Evolutionary conservation across 2,113 vertebrate genomes (phyloP).

Genomic region (Chaenocephalus aceratus): DNA sequence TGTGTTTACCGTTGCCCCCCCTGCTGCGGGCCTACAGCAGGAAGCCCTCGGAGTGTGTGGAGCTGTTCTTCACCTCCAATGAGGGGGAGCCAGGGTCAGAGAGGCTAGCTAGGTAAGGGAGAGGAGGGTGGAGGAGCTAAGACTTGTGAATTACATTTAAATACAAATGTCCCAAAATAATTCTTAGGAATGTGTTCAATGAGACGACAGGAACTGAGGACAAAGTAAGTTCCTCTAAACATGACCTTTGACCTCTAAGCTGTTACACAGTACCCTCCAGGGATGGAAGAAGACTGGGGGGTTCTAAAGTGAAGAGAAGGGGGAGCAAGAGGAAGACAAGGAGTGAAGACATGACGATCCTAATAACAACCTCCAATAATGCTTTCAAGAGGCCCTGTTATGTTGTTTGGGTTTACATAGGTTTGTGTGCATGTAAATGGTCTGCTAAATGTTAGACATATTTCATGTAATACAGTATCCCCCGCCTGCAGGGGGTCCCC

Average conservation of each 20-base stretch:
- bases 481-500: no score
- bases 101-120: neutral
- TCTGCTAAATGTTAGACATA: no score
- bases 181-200: neutral
- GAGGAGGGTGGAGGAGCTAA: no score
- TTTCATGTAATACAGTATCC: no score
- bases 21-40: constrained; percentile 54
- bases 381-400: no score
- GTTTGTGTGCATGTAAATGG: no score
- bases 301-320: no score
- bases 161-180: neutral
- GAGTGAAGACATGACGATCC: neutral
- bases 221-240: neutral
- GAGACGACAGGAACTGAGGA: neutral
- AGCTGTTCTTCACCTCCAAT: constrained; percentile 60
- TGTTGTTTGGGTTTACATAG: no score
- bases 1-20: constrained; percentile 3
- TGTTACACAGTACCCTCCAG: neutral
- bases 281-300: neutral
- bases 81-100: neutral
- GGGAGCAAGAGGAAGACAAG: neutral
- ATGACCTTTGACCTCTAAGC: constrained; percentile 12
- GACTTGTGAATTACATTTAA: neutral
- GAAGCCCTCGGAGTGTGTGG: constrained; percentile 68
- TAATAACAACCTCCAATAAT: no score